Evolutionary conservation across 2,797 vertebrate genomes (phyloP).

Genomic region (Ceryle rudis): DNA sequence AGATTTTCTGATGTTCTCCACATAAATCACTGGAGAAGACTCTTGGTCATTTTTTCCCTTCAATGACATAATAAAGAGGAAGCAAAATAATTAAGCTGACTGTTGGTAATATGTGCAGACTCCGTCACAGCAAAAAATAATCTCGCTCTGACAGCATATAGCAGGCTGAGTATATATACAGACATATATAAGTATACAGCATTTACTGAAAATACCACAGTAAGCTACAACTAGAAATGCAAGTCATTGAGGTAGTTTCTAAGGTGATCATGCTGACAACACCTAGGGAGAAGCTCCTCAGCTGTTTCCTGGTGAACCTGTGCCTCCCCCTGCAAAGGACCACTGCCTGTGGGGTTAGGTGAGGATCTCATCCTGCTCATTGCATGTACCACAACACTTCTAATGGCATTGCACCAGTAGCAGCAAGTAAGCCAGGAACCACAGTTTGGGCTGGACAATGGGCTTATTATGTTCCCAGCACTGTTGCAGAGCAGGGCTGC

Average conservation of each 20-base stretch:
- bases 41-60: neutral
- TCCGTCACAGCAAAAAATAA: neutral
- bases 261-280: neutral
- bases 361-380: neutral
- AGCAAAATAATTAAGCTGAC: neutral
- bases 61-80: neutral
- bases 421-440: neutral
- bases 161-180: neutral
- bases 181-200: neutral
- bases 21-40: neutral
- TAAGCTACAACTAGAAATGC: neutral
- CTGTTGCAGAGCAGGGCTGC: neutral
- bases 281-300: neutral
- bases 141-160: neutral
- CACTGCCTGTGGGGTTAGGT: neutral
- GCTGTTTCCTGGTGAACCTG: neutral
- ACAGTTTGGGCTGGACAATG: neutral
- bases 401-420: neutral
- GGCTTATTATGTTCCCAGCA: neutral
- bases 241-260: neutral
- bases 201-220: neutral
- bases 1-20: neutral
- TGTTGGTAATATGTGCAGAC: neutral
- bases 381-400: too few species aligned
- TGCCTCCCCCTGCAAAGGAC: rapidly evolving